A percentile compares a stretch with the other conserved stretches of the same genome.
Conservation (phyloP, 2,797 vertebrate species). For the Vireo griseus region DNA sequence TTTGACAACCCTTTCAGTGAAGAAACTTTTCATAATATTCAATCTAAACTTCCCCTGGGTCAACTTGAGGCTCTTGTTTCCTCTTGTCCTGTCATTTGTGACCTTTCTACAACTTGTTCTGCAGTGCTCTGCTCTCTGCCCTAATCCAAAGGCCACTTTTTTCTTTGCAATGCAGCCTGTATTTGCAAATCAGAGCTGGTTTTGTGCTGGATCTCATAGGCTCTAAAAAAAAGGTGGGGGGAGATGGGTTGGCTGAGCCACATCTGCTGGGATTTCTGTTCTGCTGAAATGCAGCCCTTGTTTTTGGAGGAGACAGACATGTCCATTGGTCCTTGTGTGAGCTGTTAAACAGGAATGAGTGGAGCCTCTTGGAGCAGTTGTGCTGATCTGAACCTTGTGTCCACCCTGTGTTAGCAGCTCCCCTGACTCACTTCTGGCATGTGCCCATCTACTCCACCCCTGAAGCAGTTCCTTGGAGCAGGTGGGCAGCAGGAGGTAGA, state of each 20-base stretch:
- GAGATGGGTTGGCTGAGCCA: neutral
- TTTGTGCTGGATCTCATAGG: neutral
- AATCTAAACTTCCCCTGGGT: neutral
- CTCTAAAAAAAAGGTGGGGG: neutral
- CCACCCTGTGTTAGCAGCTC: neutral
- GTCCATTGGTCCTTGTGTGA: neutral
- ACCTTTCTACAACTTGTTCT: neutral
- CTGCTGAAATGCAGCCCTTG: neutral
- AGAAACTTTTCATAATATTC: neutral
- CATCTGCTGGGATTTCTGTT: neutral
- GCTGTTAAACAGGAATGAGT: neutral
- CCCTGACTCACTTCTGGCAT: neutral
- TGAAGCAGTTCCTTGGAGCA: neutral
- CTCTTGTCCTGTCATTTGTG: neutral
- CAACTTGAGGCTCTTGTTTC: neutral
- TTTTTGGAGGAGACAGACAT: neutral
- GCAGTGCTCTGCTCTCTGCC: neutral
- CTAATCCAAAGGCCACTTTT: neutral
- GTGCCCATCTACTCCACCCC: neutral
- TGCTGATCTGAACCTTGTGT: neutral
- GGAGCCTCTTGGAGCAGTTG: neutral
- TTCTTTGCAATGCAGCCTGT: neutral
- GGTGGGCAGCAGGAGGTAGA: neutral
- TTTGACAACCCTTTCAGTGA: neutral
- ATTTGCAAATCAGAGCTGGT: neutral